Base-by-base conservation (phyloP, 1,140 invertebrate genomes). In the Euschistus heros region DNA sequence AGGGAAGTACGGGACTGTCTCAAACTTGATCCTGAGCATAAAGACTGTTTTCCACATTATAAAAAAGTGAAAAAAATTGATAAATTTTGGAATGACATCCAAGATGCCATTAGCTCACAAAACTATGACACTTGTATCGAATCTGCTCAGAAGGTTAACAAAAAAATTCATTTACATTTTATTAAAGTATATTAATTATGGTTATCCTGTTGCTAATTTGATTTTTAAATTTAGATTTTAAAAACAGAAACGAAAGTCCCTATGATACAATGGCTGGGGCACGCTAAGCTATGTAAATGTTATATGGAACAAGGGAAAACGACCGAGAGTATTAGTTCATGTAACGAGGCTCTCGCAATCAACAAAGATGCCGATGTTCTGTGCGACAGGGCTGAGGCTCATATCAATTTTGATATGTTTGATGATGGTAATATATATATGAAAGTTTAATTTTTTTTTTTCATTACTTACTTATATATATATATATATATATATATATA, bases 21-120 rank as follows among this genome's bases (percentile, higher is more conserved):
- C 13, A 97, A 97, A 78, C 79, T 98, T 26, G 97, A 99, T 79
- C 94, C 95, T 0, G 97, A 99, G 72, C 94, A 99, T 76, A 94
- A 96, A 76, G 79, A 88, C 66, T 99, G 97, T 78, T 95, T 86
- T 76, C 83, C 88, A n/a, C 87, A 96, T 73, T 99, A 99, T 76
- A 99, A 98, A 75, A 94, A 92, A 75, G 79, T 98, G 2, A 97
- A 97, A 73, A 97, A 98, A 75, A 80, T 99, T n/a, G 89, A 88
- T 62, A 97, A 96, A 75, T 78, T 88, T 63, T 72, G 97, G 42
- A 78, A 82, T 30, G 81, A 86, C n/a, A 85, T 90, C 5, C 85
- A 91, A 69, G 81, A 83, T 42, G 76, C 80, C 13, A 80, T 84
- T 17, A 85, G 89, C 68, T 75, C 82, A 15, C 80, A 86, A 59